A percentile compares a stretch with the other conserved stretches of the same genome.
Conservation (phyloP, 2,113 vertebrate genomes). For the Misgurnus mizolepis region DNA sequence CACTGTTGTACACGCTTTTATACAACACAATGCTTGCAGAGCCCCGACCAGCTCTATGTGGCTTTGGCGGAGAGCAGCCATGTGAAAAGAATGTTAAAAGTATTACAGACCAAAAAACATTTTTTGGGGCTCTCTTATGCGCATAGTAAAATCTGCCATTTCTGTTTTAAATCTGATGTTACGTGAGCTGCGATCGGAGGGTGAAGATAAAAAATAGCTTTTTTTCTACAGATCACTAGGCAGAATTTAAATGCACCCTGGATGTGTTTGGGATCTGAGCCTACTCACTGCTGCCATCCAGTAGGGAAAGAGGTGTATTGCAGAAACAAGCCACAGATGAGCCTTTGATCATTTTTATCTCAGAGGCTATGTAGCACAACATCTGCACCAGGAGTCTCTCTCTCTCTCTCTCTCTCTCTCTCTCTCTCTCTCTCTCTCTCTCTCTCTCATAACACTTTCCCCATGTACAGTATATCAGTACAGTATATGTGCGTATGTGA, state of each 20-base stretch:
- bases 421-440: slow-evolving; percentile 1
- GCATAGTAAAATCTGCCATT: slow-evolving; percentile 20
- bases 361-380: not conserved
- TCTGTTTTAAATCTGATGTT: slow-evolving; percentile 24
- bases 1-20: not conserved
- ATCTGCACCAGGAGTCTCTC: not conserved
- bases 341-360: slow-evolving; percentile 18
- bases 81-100: slow-evolving; percentile 30
- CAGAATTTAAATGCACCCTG: not conserved
- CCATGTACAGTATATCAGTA: too few species aligned
- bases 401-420: not conserved
- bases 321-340: not conserved
- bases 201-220: not conserved
- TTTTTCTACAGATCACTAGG: slow-evolving; percentile 12
- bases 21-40: not conserved
- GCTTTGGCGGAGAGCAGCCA: not conserved
- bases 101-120: slow-evolving; percentile 16
- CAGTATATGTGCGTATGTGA: too few species aligned
- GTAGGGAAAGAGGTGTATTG: slow-evolving; percentile 20
- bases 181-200: not conserved
- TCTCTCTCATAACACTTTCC: not conserved
- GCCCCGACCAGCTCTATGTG: slow-evolving; percentile 13
- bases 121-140: not conserved
- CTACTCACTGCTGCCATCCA: slow-evolving; percentile 47
- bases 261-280: not conserved